phyloP scores from a whole-genome alignment of 2,888 invertebrate species.

The Falcaria lacertinaria region DNA sequence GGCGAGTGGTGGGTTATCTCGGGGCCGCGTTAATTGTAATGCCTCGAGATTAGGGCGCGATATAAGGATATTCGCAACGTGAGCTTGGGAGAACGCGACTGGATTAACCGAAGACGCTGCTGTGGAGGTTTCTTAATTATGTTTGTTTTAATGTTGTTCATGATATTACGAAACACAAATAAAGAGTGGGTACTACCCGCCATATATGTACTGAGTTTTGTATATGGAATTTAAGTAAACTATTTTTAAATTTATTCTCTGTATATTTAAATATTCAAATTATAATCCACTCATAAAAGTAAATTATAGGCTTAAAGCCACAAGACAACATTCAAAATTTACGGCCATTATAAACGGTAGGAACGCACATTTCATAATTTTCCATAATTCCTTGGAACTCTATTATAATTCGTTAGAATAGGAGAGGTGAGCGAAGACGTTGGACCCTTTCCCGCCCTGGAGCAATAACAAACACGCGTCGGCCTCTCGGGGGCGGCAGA shows the following conservation, averaged over 20 bases:
- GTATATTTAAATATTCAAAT: too few species aligned
- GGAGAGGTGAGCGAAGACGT: slow-evolving; percentile 55
- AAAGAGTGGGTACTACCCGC: too few species aligned
- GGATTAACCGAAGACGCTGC: slow-evolving; percentile 43
- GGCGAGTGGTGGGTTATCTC: slow-evolving; percentile 76
- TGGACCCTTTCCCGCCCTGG: slow-evolving; percentile 67
- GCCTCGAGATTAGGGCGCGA: slow-evolving; percentile 69
- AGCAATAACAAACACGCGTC: slow-evolving; percentile 77
- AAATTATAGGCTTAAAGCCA: too few species aligned
- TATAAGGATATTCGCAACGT: slow-evolving; percentile 48
- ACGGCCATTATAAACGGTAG: slow-evolving; percentile 6
- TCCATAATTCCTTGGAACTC: slow-evolving; percentile 54
- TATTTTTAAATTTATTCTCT: too few species aligned
- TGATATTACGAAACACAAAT: neutral
- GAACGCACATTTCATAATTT: slow-evolving; percentile 37
- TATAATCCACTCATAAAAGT: too few species aligned
- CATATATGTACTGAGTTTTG: too few species aligned
- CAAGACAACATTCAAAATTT: neutral
- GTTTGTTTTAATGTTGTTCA: slow-evolving; percentile 5
- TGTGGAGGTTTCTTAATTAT: slow-evolving; percentile 33
- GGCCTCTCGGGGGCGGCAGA: slow-evolving; percentile 64
- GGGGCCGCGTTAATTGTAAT: slow-evolving; percentile 78
- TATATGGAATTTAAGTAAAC: too few species aligned
- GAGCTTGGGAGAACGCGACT: slow-evolving; percentile 26
- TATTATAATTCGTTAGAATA: slow-evolving; percentile 63